Evolutionary conservation across 2,113 vertebrate species (phyloP), one percentile per base, ranked within the genome.

Genomic region (Antennarius striatus): DNA sequence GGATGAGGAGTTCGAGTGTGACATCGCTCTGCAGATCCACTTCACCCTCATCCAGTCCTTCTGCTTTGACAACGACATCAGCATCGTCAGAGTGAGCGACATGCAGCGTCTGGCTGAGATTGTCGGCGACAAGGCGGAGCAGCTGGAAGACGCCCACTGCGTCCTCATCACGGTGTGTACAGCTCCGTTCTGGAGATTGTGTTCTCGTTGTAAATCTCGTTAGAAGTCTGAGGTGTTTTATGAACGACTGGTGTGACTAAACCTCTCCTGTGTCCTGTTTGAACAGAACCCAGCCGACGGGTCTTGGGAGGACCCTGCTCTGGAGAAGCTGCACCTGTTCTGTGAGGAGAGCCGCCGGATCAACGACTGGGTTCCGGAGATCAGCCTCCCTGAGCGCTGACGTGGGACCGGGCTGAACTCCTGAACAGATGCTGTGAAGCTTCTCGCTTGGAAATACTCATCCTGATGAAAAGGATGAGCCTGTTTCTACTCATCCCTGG

Each of bases 1-100:
- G 58, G 90, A 91, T 43, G 86, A 83, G 62, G 80, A 86, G 57
- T 91, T 90, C 4, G 82, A 88, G 71, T 85, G 86, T 9, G 91
- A 92, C 72, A 61, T 92, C 55, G 91, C 91, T 53, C 88, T 91
- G 55, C 93, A 94, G 86, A 94, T 94, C 75, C 93, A 94, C 86
- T 94, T 94, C 87, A 94, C 93, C 53, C 91, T 93, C 63, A 94
- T 94, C 77, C 93, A 94, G 86, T 93, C 93, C 36, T 94, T 93
- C 89, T 94, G 93, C 84, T 93, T 93, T 51, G 93, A 94, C 75
- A 93, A 94, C 75, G 90, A 91, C 86, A 94, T 94, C 84, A 92
- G 91, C 85, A 91, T 94, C 71, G 91, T 93, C 55, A 68, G 92
- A 61, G 92, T 94, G 32, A 87, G 89, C 68, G 89, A 93, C 89